These are phyloP conservation scores for Deilephila elpenor DNA, from an alignment of 2,888 invertebrate genomes.

Conservation along the genomic window DNA sequence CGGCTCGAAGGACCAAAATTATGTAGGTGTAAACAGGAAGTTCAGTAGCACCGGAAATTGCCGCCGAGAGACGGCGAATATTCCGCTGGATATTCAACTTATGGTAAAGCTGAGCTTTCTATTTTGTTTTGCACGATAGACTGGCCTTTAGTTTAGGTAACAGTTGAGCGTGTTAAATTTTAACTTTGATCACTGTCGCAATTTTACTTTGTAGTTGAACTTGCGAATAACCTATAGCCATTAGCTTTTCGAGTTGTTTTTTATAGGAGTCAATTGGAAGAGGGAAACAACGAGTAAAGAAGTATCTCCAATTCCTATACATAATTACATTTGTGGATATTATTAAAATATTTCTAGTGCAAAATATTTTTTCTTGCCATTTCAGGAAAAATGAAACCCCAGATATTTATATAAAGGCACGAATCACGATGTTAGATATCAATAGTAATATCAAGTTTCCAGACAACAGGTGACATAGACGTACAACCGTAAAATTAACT, in stretches of 20 bases:
- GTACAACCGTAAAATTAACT: neutral
- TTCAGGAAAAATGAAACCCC: too few relatives aligned
- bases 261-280: neutral
- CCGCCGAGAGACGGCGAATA: conserved; percentile 35
- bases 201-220: conserved; percentile 2
- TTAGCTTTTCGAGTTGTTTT: neutral
- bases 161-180: conserved; percentile 22
- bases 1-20: conserved; percentile 43
- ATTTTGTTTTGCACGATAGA: conserved; percentile 18
- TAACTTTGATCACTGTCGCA: conserved; percentile 15
- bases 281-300: too few relatives aligned
- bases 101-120: conserved; percentile 23
- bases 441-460: too few relatives aligned
- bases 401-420: too few relatives aligned
- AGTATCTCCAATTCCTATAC: too few relatives aligned
- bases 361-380: too few relatives aligned
- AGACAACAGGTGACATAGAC: neutral
- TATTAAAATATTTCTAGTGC: too few relatives aligned
- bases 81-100: conserved; percentile 21
- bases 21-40: conserved; percentile 41
- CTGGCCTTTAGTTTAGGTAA: conserved; percentile 15
- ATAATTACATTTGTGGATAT: too few relatives aligned
- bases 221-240: neutral
- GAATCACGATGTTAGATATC: too few relatives aligned
- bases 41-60: conserved; percentile 40